Conservation (phyloP, 2,113 vertebrate genomes). For the Plecturocebus donacophilus region DNA sequence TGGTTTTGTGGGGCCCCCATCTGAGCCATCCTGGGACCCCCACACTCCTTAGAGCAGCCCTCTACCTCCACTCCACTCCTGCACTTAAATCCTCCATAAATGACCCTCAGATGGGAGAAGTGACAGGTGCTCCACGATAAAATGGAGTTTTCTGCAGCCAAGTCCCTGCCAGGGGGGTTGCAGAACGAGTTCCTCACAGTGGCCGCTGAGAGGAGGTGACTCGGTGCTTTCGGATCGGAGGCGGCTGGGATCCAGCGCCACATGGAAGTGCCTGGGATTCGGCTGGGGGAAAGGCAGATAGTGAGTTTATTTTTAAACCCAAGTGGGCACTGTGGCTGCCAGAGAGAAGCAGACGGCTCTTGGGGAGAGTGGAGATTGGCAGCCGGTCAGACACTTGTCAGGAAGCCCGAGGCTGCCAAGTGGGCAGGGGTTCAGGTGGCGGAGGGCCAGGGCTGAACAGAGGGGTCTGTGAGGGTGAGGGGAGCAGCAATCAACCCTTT, state of each 20-base stretch:
- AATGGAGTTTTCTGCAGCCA: background rate
- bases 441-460: background rate
- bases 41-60: background rate
- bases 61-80: background rate
- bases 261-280: conserved; percentile 9
- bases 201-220: background rate
- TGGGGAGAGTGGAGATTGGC: conserved; percentile 52
- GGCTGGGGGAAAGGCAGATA: conserved; percentile 50
- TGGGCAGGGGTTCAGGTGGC: conserved; percentile 40
- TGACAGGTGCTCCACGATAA: background rate
- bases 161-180: background rate
- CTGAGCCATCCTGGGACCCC: background rate
- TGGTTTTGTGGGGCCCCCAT: background rate
- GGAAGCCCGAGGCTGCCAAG: conserved; percentile 43
- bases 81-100: background rate
- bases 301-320: conserved; percentile 71
- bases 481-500: background rate
- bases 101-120: background rate
- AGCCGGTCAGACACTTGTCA: conserved; percentile 56
- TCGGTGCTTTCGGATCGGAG: background rate
- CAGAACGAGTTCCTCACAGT: rapidly evolving
- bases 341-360: conserved; percentile 45
- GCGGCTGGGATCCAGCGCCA: background rate
- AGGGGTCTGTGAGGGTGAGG: background rate
- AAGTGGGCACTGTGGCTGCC: conserved; percentile 65